Evolutionary conservation across 2,888 invertebrate species (phyloP), one percentile per base, ranked within the genome.

Genomic region (Dendrolimus pini): DNA sequence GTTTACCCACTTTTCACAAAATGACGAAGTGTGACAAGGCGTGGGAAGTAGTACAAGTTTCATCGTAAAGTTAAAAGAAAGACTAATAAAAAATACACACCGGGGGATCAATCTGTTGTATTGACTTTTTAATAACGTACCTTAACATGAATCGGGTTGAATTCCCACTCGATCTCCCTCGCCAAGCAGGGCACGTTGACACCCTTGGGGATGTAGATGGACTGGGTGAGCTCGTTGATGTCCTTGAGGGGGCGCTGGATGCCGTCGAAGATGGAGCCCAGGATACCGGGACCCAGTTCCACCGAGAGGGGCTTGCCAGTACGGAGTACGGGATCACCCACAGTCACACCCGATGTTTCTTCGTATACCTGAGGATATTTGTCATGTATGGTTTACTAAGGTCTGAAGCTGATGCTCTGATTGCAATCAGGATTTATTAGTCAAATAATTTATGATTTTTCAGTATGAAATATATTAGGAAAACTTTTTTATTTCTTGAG

Each of bases 181-280:
- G 96, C 96, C 61, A 99, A 89, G 56, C 96, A 93, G n/a, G 98
- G 98, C 60, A 96, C 95, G 85, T 99, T 99, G 56, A 99, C 94
- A 85, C 99, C 99, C 92, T 99, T 99, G 54, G 99, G 99, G 89
- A 99, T 99, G 93, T 99, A 99, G 90, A 99, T 99, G 79, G 98
- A 98, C 80, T 94, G 93, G 1, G 98, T 98, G 64, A 98, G 87
- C 80, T 98, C 97, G 80, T 96, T 93, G 84, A 99, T 99, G 89
- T 98, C 99, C 87, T 97, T 98, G 75, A 99, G 87, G 0, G 99
- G 99, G 78, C 99, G 96, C 91, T 99, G 99, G 89, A 99, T 99
- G 92, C 99, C 99, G 91, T 99, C 99, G 91, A 99, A 99, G 91
- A 99, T 99, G 83, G 98, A 98, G 67, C 98, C 98, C 93, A 99